A percentile compares a stretch with the other conserved stretches of the same genome.
phyloP scores from a whole-genome alignment of 2,113 vertebrate genomes.

The Micronycteris hirsuta region DNA sequence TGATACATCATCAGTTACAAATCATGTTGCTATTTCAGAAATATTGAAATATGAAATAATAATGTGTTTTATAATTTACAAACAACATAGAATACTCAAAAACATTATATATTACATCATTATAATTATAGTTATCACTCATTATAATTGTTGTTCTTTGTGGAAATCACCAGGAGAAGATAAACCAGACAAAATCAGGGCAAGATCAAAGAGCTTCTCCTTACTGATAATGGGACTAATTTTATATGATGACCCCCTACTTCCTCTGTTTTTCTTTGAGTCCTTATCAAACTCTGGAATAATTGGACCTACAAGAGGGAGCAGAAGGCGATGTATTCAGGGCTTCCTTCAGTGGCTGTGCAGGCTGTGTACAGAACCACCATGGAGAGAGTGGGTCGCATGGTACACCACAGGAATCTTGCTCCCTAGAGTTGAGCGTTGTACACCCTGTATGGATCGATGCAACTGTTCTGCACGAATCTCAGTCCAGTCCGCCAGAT shows the following conservation, averaged over 20 bases:
- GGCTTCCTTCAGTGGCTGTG: not conserved
- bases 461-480: not conserved
- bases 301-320: not conserved
- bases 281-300: not conserved
- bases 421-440: not conserved
- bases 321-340: not conserved
- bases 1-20: not conserved
- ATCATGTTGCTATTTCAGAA: not conserved
- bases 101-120: not conserved
- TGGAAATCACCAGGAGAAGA: not conserved
- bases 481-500: not conserved
- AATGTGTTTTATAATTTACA: constrained; percentile 16
- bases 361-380: not conserved
- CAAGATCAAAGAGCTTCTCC: not conserved
- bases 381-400: too few species aligned
- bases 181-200: not conserved
- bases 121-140: not conserved
- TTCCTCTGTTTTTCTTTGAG: not conserved
- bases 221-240: not conserved
- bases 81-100: not conserved
- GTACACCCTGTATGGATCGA: not conserved
- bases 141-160: not conserved
- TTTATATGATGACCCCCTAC: not conserved
- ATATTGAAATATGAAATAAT: not conserved
- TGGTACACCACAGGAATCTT: too few species aligned